Conservation (phyloP, 2,888 invertebrate genomes). For the Cremastinae sp. region DNA sequence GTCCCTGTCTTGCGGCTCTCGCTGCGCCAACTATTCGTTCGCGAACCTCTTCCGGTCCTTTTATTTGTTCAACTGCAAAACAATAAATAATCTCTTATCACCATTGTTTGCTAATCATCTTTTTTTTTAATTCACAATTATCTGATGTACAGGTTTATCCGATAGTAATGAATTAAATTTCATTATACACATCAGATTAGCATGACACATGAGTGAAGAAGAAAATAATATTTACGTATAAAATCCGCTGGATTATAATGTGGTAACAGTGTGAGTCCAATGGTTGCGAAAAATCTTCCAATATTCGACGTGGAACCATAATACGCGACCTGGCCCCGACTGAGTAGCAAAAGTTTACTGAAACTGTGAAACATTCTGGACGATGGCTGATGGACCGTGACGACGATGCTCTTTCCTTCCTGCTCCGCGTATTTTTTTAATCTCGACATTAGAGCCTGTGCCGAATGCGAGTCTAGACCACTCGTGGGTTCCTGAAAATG, state of each 20-base stretch:
- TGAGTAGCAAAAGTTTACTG: slow-evolving; percentile 86
- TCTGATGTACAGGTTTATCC: too few species aligned
- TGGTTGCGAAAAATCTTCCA: slow-evolving; percentile 86
- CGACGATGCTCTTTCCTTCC: slow-evolving; percentile 89
- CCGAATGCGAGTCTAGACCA: slow-evolving; percentile 90
- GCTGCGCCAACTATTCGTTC: slow-evolving; percentile 86
- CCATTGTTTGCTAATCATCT: too few species aligned
- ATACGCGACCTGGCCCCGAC: slow-evolving; percentile 88
- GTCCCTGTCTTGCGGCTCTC: slow-evolving; percentile 83
- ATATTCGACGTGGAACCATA: slow-evolving; percentile 88
- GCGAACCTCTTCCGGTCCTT: slow-evolving; percentile 85
- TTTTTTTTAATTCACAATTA: too few species aligned
- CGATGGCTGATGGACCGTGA: slow-evolving; percentile 91
- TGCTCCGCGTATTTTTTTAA: slow-evolving; percentile 88
- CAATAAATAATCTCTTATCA: slow-evolving; percentile 32
- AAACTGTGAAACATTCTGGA: slow-evolving; percentile 93
- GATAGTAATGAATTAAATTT: too few species aligned
- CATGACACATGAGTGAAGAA: not conserved
- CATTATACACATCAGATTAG: too few species aligned
- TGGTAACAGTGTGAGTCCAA: slow-evolving; percentile 87
- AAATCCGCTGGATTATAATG: slow-evolving; percentile 94
- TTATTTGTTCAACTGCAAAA: slow-evolving; percentile 88
- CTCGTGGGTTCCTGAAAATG: slow-evolving; percentile 88
- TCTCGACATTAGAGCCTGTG: slow-evolving; percentile 87
- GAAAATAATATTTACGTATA: slow-evolving; percentile 83